phyloP scores from a whole-genome alignment of 2,113 vertebrate species.

The Petrocephalus microphthalmus region DNA sequence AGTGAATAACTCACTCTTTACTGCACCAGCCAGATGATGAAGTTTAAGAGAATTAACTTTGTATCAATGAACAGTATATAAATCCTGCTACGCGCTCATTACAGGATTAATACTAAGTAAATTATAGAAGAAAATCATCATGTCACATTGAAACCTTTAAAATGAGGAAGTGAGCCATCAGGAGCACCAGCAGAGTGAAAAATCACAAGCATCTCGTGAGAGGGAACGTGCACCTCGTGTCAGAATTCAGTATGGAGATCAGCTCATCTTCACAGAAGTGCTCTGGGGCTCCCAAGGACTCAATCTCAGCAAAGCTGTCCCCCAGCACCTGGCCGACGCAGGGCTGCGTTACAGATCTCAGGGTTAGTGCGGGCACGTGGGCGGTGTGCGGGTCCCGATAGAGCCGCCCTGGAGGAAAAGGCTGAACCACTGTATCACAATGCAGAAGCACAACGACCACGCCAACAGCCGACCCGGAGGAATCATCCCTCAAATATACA shows the following conservation, averaged over 20 bases:
- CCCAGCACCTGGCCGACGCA: slow-evolving; percentile 81
- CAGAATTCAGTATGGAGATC: slow-evolving; percentile 83
- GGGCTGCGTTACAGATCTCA: slow-evolving; percentile 53
- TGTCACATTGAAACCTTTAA: neutral
- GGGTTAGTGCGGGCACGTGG: slow-evolving; percentile 43
- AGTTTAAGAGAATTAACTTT: neutral
- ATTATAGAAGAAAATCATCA: neutral
- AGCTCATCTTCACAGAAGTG: slow-evolving; percentile 97
- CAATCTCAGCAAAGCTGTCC: slow-evolving; percentile 92
- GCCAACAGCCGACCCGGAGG: too few species aligned
- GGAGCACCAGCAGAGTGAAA: neutral
- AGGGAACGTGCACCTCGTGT: slow-evolving; percentile 73
- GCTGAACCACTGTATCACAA: neutral
- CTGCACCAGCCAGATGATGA: neutral
- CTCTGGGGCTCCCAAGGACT: slow-evolving; percentile 82
- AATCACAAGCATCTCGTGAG: neutral
- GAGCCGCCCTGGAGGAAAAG: too few species aligned
- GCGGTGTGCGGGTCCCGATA: too few species aligned
- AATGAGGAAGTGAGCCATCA: neutral
- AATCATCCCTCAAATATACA: neutral
- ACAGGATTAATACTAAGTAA: neutral
- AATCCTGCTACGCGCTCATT: neutral
- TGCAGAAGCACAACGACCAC: neutral
- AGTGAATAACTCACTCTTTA: too few species aligned
- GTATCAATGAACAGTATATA: neutral